Percentiles rank a stretch among this genome's conserved stretches.
These are phyloP conservation scores for Cantharis lateralis DNA, from an alignment of 2,888 invertebrate species.

Conservation along the genomic window DNA sequence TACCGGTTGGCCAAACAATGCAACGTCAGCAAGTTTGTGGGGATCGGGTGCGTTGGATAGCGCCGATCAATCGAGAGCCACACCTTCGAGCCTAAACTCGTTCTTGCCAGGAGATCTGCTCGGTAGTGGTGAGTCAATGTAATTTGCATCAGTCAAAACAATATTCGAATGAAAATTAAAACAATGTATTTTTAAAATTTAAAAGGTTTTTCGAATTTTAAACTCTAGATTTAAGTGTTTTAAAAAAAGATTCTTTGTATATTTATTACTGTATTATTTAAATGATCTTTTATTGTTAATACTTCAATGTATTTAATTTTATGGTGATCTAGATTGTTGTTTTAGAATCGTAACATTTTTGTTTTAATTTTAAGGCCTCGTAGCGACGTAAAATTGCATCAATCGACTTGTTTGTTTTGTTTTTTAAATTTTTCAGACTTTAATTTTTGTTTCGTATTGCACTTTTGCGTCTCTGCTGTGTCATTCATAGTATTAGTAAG, in stretches of 20 bases:
- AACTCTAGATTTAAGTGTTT: slow-evolving; percentile 28
- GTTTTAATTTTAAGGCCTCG: slow-evolving; percentile 25
- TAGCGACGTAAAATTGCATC: slow-evolving; percentile 24
- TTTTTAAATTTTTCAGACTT: slow-evolving; percentile 12
- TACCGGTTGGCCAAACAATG: slow-evolving; percentile 57
- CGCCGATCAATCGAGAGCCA: slow-evolving; percentile 77
- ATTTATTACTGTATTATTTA: slow-evolving; percentile 38
- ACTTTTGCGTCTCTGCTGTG: slow-evolving; percentile 32
- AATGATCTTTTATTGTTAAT: slow-evolving; percentile 36
- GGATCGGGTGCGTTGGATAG: slow-evolving; percentile 64
- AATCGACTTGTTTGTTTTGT: slow-evolving; percentile 9
- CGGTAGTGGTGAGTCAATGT: slow-evolving; percentile 81
- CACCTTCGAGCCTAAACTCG: slow-evolving; percentile 84
- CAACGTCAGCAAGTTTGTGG: slow-evolving; percentile 66
- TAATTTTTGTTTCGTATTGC: slow-evolving; percentile 23
- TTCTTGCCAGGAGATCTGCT: slow-evolving; percentile 87
- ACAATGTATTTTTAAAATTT: slow-evolving; percentile 23
- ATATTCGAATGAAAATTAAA: slow-evolving; percentile 12
- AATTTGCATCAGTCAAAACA: slow-evolving; percentile 48
- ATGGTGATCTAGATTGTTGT: slow-evolving; percentile 36
- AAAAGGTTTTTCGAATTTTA: slow-evolving; percentile 27
- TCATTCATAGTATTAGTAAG: slow-evolving; percentile 29
- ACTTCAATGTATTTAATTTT: slow-evolving; percentile 37
- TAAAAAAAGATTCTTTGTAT: slow-evolving; percentile 24
- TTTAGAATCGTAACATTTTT: slow-evolving; percentile 34